These are phyloP conservation scores for Dromas ardeola DNA, from an alignment of 2,113 vertebrate genomes.

Conservation along the genomic window DNA sequence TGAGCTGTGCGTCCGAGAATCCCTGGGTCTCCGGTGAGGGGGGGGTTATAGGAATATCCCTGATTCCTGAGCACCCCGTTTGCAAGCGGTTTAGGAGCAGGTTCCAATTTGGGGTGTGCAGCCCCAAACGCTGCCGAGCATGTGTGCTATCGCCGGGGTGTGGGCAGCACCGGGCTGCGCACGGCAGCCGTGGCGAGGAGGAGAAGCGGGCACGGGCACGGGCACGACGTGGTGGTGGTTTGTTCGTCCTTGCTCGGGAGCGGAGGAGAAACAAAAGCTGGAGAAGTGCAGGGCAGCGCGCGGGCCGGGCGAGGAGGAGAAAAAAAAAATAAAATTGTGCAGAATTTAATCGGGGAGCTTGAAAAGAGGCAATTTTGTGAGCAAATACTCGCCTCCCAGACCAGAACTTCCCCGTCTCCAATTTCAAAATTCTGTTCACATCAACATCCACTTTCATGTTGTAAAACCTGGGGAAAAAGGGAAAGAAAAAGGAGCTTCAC, in stretches of 20 bases:
- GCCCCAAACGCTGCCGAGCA: background rate
- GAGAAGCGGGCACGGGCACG: background rate
- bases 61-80: accelerated
- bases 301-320: background rate
- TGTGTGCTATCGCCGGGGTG: accelerated
- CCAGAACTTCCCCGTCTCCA: background rate
- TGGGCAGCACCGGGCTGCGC: background rate
- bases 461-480: constrained; percentile 15
- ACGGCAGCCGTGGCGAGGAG: background rate
- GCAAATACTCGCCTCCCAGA: background rate
- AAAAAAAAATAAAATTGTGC: background rate
- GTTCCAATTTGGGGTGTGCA: background rate
- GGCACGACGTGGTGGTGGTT: background rate
- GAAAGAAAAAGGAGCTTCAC: background rate
- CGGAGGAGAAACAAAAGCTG: constrained; percentile 22
- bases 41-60: background rate
- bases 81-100: background rate
- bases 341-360: background rate
- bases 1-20: accelerated
- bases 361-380: background rate
- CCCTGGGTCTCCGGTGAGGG: background rate
- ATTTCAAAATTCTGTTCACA: constrained; percentile 37
- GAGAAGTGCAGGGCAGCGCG: background rate
- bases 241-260: constrained; percentile 23
- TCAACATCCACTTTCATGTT: constrained; percentile 30